Conservation (phyloP, 2,797 vertebrate species). For the Acrossocheilus wenchowensis region DNA sequence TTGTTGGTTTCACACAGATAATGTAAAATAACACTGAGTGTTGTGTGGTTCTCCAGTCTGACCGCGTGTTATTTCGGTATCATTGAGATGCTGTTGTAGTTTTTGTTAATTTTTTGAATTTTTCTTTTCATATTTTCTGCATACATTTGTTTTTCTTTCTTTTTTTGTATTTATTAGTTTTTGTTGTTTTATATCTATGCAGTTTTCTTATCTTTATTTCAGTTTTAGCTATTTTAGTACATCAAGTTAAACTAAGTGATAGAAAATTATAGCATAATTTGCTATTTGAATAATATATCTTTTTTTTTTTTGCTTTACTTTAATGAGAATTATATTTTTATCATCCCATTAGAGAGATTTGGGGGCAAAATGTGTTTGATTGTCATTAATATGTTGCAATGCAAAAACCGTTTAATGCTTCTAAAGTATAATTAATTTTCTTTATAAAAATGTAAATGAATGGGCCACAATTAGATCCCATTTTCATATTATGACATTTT, state of each 20-base stretch:
- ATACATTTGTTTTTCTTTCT: too few species aligned
- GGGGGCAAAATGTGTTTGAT: too few species aligned
- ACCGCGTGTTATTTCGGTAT: background rate
- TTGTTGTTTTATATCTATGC: background rate
- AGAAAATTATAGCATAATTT: too few species aligned
- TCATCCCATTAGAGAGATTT: too few species aligned
- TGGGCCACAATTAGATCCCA: background rate
- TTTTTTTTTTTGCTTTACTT: too few species aligned
- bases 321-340: too few species aligned
- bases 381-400: background rate
- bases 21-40: slow-evolving; percentile 7
- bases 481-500: background rate
- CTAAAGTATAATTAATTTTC: background rate
- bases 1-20: background rate
- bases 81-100: too few species aligned
- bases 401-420: background rate
- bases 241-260: background rate
- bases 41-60: slow-evolving; percentile 48
- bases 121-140: background rate
- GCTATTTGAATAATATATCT: background rate
- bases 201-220: background rate
- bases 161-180: background rate
- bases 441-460: background rate
- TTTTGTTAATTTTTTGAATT: background rate
- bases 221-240: background rate